Evolutionary conservation across 2,888 invertebrate genomes (phyloP).

Genomic region (Macrostomum cliftonense): DNA sequence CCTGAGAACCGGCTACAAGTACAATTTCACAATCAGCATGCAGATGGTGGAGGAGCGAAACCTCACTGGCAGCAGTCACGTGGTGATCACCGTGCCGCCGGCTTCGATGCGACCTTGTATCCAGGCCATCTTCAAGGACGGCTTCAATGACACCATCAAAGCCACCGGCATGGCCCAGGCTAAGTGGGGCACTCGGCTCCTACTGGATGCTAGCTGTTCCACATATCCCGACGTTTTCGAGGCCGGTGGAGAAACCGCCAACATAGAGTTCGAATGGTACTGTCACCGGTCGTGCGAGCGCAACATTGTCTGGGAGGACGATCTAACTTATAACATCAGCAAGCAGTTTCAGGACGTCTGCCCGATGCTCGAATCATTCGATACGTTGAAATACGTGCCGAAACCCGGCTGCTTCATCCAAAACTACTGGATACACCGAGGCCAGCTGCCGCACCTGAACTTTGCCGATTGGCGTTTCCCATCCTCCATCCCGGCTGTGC

Average conservation of each 20-base stretch:
- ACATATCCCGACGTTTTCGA: neutral
- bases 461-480: too few species aligned
- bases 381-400: too few species aligned
- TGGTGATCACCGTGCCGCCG: neutral
- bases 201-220: neutral
- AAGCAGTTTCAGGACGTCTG: too few species aligned
- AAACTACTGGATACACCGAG: too few species aligned
- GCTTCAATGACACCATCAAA: neutral
- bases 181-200: neutral
- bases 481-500: too few species aligned
- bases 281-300: conserved; percentile 1
- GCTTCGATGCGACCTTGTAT: neutral
- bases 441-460: too few species aligned
- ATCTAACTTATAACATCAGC: too few species aligned
- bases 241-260: neutral
- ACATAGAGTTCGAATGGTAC: neutral
- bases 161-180: too few species aligned
- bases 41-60: neutral
- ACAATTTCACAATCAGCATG: neutral
- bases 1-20: neutral
- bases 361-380: too few species aligned
- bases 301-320: too few species aligned
- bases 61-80: neutral
- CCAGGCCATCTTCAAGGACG: neutral
- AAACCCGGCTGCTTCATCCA: too few species aligned